Base-by-base conservation (phyloP, 1,140 invertebrate species). In the Sipha flava region DNA sequence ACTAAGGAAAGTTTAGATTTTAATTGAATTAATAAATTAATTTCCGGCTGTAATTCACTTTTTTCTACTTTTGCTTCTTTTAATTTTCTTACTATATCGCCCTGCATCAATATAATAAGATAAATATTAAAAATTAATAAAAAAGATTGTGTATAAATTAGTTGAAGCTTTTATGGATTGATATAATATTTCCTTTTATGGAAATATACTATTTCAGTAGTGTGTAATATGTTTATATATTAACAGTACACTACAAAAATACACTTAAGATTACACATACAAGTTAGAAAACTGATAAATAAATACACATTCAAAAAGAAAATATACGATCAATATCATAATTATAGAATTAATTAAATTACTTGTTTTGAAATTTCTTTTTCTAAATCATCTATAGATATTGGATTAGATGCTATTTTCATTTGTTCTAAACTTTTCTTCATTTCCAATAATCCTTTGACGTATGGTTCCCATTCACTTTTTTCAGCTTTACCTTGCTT, bases 61-160 rank as follows among this genome's bases (percentile, higher is more conserved):
- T 94, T 94, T 81, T 90, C 89, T 29, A 89, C 89, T 75, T 90
- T 92, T 1, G 88, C 88, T 3, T 90, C 86, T 84, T 96, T 96
- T 21, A 96, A 82, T 75, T 89, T 88, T 72, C 94, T 86, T 3
- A 96, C 94, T 79, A 90, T 86, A 52, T 90, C 87, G 18, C 90
- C 94, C 91, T 94, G 85, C 10, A 37, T 23, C 14, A 7, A 21
- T 16, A 64, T 37, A 26, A 57, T 21, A 54, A 43, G 18, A 54
- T 6, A 21, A 12, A 52, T 29, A 23, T 1, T 9, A 21, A 57
- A 34, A 16, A 21, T 40, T 23, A 40, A 21, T 40, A 59, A 31
- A 9, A n/a, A n/a, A n/a, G n/a, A n/a, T n/a, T n/a, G n/a, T n/a
- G n/a, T n/a, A n/a, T n/a, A n/a, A n/a, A n/a, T n/a, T n/a, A n/a